Evolutionary conservation across 2,888 invertebrate species (phyloP).

Genomic region (Tanypteryx hageni): DNA sequence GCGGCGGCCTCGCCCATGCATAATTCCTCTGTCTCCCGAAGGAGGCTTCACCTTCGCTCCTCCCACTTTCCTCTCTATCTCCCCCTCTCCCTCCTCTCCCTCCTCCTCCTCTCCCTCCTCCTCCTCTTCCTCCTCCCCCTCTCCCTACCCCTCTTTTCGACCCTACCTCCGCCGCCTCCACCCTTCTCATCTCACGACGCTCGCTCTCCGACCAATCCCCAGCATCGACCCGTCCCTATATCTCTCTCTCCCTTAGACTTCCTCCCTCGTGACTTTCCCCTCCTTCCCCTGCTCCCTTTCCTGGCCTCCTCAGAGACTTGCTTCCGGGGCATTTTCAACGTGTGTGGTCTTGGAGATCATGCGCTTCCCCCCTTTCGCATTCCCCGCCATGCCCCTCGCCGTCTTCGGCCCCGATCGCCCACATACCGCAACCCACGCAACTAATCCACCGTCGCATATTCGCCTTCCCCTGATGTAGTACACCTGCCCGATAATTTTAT

Average conservation of each 20-base stretch:
- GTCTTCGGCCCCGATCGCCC: neutral
- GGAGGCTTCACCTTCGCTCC: conserved; percentile 13
- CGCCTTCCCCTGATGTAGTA: neutral
- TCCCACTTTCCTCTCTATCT: neutral
- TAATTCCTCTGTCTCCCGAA: conserved; percentile 19
- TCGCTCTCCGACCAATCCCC: conserved; percentile 40
- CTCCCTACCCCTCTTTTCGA: neutral
- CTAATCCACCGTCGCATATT: conserved; percentile 4
- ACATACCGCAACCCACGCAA: conserved; percentile 1
- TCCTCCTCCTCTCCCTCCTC: neutral
- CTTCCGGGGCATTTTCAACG: conserved; percentile 41
- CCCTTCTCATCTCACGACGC: neutral
- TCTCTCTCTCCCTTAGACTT: neutral
- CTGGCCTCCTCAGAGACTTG: conserved; percentile 14
- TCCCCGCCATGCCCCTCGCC: neutral
- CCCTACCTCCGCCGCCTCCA: neutral
- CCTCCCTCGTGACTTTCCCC: neutral
- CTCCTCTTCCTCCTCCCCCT: neutral
- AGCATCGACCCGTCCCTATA: conserved; percentile 42
- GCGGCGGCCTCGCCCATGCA: conserved; percentile 40
- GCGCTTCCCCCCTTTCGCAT: neutral
- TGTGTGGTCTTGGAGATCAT: conserved; percentile 54
- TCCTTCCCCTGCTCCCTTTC: neutral
- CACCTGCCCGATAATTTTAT: too few species aligned
- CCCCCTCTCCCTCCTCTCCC: neutral